Conservation (phyloP, 2,888 invertebrate species). For the Tenthredo livida region DNA sequence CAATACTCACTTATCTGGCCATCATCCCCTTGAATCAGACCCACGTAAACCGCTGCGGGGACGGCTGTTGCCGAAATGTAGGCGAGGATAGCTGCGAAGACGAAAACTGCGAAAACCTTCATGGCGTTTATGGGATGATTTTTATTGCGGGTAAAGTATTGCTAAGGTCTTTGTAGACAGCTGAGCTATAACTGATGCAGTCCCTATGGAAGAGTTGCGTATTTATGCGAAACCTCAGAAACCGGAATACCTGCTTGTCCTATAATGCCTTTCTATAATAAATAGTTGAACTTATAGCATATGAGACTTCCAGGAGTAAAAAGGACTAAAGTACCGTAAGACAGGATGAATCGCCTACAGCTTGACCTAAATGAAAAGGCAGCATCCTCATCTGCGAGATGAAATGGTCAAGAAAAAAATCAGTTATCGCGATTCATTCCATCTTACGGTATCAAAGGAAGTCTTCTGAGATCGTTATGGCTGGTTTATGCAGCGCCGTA, state of each 20-base stretch:
- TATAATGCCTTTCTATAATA: not conserved
- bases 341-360: not conserved
- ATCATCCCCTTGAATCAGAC: conserved; percentile 32
- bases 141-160: not conserved
- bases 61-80: conserved; percentile 50
- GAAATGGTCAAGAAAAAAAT: not conserved
- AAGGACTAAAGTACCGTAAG: not conserved
- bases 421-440: not conserved
- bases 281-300: not conserved
- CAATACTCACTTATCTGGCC: conserved; percentile 46
- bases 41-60: conserved; percentile 54
- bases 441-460: not conserved
- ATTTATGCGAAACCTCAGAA: not conserved
- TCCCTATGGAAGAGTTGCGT: not conserved
- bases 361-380: not conserved
- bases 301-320: not conserved
- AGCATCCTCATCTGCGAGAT: not conserved
- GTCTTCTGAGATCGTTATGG: not conserved
- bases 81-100: conserved; percentile 41
- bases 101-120: conserved; percentile 55
- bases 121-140: conserved; percentile 45
- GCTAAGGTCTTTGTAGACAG: not conserved
- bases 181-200: conserved; percentile 5
- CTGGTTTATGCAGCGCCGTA: too few relatives aligned
- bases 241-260: not conserved